Conservation (phyloP, 2,797 vertebrate species). For the Parotocinclus haroldoi region DNA sequence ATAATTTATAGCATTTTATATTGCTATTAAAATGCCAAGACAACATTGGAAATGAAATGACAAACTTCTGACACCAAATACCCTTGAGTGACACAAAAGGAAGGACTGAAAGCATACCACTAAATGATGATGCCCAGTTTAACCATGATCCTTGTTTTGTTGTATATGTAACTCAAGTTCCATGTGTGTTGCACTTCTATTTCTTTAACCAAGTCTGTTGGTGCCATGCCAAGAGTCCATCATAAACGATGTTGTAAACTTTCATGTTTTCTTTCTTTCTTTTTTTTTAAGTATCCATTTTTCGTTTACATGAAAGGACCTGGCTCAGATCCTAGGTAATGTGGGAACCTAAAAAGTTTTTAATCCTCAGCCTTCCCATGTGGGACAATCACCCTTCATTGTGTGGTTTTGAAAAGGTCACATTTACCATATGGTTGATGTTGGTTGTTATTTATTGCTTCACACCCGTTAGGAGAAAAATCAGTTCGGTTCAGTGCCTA, state of each 20-base stretch:
- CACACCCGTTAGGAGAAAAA: neutral
- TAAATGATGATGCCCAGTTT: too few relatives aligned
- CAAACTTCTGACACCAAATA: too few relatives aligned
- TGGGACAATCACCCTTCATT: constrained; percentile 14
- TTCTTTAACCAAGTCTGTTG: too few relatives aligned
- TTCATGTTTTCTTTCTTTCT: neutral
- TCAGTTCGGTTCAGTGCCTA: neutral
- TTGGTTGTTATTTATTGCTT: neutral
- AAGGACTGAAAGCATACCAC: too few relatives aligned
- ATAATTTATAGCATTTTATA: too few relatives aligned
- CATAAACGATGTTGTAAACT: neutral
- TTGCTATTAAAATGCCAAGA: too few relatives aligned
- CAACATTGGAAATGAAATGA: too few relatives aligned
- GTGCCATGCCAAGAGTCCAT: neutral
- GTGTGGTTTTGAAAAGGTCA: constrained; percentile 14
- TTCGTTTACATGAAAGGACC: neutral
- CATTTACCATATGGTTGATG: constrained; percentile 1
- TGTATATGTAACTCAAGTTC: too few relatives aligned
- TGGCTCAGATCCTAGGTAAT: constrained; percentile 5
- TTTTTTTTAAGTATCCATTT: neutral
- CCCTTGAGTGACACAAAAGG: too few relatives aligned
- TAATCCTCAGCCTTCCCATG: neutral
- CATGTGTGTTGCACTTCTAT: too few relatives aligned
- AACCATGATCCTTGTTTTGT: too few relatives aligned
- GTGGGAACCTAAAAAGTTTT: constrained; percentile 16